phyloP scores from a whole-genome alignment of 2,113 vertebrate genomes.

The Grallaria varia region DNA sequence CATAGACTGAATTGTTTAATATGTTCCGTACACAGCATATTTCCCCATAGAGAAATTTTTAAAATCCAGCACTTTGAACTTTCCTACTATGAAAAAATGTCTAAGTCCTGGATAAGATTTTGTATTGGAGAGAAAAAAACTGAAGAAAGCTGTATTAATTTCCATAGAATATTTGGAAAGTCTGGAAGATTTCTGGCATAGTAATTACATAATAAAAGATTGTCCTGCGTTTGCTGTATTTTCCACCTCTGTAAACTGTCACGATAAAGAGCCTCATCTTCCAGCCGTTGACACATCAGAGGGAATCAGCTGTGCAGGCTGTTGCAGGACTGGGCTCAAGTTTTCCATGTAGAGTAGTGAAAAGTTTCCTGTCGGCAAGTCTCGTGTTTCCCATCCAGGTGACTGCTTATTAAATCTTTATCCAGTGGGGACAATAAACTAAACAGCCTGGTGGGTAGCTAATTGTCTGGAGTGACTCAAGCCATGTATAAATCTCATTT shows the following conservation, averaged over 20 bases:
- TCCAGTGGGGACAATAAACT: slow-evolving; percentile 27
- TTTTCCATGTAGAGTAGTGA: background rate
- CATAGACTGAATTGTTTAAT: slow-evolving; percentile 21
- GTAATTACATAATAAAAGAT: background rate
- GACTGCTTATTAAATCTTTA: slow-evolving; percentile 61
- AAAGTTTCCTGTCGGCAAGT: slow-evolving; percentile 39
- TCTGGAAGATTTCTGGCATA: background rate
- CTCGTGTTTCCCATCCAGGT: slow-evolving; percentile 46
- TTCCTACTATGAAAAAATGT: background rate
- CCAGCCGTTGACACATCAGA: background rate
- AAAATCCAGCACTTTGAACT: background rate
- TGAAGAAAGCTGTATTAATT: background rate
- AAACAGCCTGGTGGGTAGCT: slow-evolving; percentile 51
- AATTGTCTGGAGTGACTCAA: slow-evolving; percentile 57
- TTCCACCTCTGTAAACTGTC: background rate
- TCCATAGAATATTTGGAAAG: background rate
- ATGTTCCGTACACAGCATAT: background rate
- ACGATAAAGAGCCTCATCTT: background rate
- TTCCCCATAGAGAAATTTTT: background rate
- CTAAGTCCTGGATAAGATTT: background rate
- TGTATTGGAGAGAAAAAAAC: background rate
- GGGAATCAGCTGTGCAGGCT: background rate
- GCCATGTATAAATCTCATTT: slow-evolving; percentile 49
- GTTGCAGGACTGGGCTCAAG: background rate
- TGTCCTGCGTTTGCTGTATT: background rate